A percentile compares a stretch with the other conserved stretches of the same genome.
phyloP scores from a whole-genome alignment of 2,797 vertebrate genomes.

The Gobionotothen gibberifrons region DNA sequence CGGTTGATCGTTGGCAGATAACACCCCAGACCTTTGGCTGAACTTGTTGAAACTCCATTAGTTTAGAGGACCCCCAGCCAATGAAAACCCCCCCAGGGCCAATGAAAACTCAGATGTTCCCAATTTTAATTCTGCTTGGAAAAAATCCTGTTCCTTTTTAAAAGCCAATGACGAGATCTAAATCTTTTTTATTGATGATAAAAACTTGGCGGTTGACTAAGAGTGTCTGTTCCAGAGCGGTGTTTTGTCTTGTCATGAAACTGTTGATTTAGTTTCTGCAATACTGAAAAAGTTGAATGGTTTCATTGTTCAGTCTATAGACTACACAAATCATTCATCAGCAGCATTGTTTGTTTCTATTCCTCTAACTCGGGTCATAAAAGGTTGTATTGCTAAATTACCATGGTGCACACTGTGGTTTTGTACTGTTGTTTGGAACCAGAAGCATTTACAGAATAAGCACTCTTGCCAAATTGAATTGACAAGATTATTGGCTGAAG shows the following conservation, averaged over 20 bases:
- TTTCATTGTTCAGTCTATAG: conserved; percentile 8
- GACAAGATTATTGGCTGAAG: conserved; percentile 57
- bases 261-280: conserved; percentile 34
- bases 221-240: conserved; percentile 6
- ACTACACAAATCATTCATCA: conserved; percentile 22
- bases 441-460: conserved; percentile 56
- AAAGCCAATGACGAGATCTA: conserved; percentile 29
- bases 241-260: conserved; percentile 28
- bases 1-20: conserved; percentile 60
- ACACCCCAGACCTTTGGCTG: conserved; percentile 64
- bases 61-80: conserved; percentile 8
- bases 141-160: conserved; percentile 14
- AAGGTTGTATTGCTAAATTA: conserved; percentile 8
- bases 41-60: conserved; percentile 59
- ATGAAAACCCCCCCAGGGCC: too few relatives aligned
- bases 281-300: not conserved
- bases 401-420: conserved; percentile 26
- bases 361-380: not conserved
- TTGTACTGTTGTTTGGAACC: conserved; percentile 35
- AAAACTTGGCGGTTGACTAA: conserved; percentile 20
- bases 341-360: conserved; percentile 13
- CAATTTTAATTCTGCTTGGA: conserved; percentile 13
- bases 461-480: conserved; percentile 56
- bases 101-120: conserved; percentile 36
- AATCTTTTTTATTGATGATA: conserved; percentile 35